Evolutionary conservation across 92 coral and sea anemone species (phyloP).

Genomic region (Epizoanthus rinbou): DNA sequence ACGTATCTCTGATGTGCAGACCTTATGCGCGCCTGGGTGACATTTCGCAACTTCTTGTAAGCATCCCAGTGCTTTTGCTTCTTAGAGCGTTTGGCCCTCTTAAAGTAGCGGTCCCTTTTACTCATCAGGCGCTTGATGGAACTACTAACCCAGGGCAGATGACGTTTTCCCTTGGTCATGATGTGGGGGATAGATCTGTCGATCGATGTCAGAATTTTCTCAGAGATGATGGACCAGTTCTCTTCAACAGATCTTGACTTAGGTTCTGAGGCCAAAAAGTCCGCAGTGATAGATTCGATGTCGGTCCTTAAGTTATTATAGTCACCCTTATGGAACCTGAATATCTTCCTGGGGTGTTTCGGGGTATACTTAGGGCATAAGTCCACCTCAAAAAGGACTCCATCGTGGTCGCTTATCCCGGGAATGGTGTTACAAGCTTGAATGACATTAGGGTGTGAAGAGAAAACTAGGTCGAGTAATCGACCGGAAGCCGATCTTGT

Average conservation of each 20-base stretch:
- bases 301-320: constrained; percentile 4
- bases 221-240: constrained; percentile 20
- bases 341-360: constrained; percentile 10
- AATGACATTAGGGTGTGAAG: constrained; percentile 28
- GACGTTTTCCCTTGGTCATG: background rate
- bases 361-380: constrained; percentile 18
- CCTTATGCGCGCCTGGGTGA: background rate
- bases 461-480: constrained; percentile 36
- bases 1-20: background rate
- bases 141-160: too few relatives aligned
- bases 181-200: constrained; percentile 11
- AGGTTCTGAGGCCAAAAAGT: background rate
- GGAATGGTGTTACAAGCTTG: constrained; percentile 42
- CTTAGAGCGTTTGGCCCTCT: too few relatives aligned
- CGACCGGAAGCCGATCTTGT: constrained; percentile 42
- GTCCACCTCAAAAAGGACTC: too few relatives aligned
- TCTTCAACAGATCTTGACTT: constrained; percentile 14
- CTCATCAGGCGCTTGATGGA: too few relatives aligned
- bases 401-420: too few relatives aligned
- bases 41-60: background rate
- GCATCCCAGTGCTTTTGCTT: too few relatives aligned
- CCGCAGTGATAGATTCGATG: too few relatives aligned
- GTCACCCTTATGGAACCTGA: constrained; percentile 30
- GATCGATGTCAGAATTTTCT: background rate
- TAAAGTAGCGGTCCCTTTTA: too few relatives aligned